A percentile compares a stretch with the other conserved stretches of the same genome.
Evolutionary conservation across 2,888 invertebrate genomes (phyloP).

Genomic region (Eulithis prunata): DNA sequence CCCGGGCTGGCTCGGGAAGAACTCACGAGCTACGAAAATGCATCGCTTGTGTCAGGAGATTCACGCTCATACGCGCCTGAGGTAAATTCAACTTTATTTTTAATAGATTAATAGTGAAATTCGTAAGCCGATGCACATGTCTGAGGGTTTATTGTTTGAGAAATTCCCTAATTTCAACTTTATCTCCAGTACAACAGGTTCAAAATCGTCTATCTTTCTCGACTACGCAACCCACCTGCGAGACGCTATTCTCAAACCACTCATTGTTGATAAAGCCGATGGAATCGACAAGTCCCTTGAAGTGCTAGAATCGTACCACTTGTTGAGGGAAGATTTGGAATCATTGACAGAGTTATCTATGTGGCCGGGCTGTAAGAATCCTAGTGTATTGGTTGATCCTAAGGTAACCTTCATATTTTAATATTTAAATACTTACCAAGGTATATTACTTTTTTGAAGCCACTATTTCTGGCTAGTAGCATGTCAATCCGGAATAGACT

Average conservation of each 20-base stretch:
- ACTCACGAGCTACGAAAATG: slow-evolving; percentile 93
- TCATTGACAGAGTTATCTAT: slow-evolving; percentile 92
- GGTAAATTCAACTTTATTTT: slow-evolving; percentile 71
- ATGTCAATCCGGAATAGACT: no score
- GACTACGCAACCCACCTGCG: slow-evolving; percentile 95
- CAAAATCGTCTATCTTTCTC: slow-evolving; percentile 91
- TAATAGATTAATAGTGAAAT: background rate
- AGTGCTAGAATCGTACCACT: slow-evolving; percentile 92
- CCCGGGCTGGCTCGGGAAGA: slow-evolving; percentile 98
- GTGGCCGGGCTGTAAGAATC: slow-evolving; percentile 93
- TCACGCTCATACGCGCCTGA: slow-evolving; percentile 92
- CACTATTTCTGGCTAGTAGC: no score
- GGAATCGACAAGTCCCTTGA: slow-evolving; percentile 89
- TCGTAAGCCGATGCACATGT: background rate
- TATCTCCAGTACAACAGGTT: slow-evolving; percentile 88
- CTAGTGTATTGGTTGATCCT: slow-evolving; percentile 89
- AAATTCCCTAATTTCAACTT: slow-evolving; percentile 40
- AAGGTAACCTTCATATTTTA: slow-evolving; percentile 76
- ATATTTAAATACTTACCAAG: no score
- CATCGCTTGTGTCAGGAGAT: slow-evolving; percentile 92
- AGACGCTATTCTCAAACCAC: slow-evolving; percentile 89
- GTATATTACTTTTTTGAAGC: no score
- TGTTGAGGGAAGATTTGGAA: slow-evolving; percentile 96
- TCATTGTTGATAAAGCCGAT: slow-evolving; percentile 87
- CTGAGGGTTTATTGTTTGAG: no score